Percentiles rank a stretch among this genome's conserved stretches.
Conservation (phyloP, 1,140 invertebrate genomes). For the Caerostris extrusa region DNA sequence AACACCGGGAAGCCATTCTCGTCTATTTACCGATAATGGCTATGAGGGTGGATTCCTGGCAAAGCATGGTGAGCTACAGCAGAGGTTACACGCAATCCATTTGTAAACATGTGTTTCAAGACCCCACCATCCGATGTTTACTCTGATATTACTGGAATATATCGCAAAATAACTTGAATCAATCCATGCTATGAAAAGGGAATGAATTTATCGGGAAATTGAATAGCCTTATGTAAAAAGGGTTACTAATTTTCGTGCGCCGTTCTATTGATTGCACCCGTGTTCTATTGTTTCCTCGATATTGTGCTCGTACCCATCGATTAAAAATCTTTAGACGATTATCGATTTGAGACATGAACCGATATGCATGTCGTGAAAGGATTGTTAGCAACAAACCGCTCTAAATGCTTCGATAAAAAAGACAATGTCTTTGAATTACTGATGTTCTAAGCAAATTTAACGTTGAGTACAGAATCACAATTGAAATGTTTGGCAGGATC, state of each 20-base stretch:
- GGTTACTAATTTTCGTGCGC: constrained; percentile 58
- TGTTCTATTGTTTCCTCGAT: constrained; percentile 57
- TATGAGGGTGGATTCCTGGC: constrained; percentile 46
- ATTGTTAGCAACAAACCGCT: not conserved
- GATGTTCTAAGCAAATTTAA: not conserved
- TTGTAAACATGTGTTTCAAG: constrained; percentile 61
- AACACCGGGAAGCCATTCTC: constrained; percentile 15
- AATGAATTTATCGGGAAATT: constrained; percentile 67
- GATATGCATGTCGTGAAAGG: constrained; percentile 16
- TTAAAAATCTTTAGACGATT: constrained; percentile 39
- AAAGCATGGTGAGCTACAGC: not conserved
- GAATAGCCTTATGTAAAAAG: constrained; percentile 60
- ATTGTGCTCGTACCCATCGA: constrained; percentile 32
- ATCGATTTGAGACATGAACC: constrained; percentile 22
- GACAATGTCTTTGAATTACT: not conserved
- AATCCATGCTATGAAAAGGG: constrained; percentile 44
- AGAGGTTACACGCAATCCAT: constrained; percentile 59
- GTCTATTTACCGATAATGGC: constrained; percentile 61
- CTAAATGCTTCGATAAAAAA: not conserved
- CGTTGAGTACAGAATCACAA: not conserved
- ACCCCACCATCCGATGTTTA: constrained; percentile 51
- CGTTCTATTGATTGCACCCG: constrained; percentile 36
- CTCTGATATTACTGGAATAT: constrained; percentile 42
- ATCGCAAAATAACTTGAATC: constrained; percentile 43
- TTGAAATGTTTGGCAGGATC: not conserved